phyloP scores from a whole-genome alignment of 2,888 invertebrate genomes.

The Mythimna impura region DNA sequence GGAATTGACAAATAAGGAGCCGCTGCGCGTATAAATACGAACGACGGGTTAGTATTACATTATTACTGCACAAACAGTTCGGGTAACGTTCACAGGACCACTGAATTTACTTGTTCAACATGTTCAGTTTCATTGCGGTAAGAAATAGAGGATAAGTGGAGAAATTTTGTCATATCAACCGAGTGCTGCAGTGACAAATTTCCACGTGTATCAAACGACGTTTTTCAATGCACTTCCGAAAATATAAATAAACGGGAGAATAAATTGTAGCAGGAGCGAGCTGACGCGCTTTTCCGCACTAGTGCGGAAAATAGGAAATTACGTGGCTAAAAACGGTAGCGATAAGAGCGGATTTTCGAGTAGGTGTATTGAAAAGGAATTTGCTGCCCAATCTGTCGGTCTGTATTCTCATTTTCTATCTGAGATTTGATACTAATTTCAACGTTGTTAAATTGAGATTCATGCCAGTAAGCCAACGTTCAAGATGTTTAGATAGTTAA shows the following conservation, averaged over 20 bases:
- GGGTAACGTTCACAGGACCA: conserved; percentile 61
- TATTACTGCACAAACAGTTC: conserved; percentile 66
- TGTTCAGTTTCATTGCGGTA: conserved; percentile 83
- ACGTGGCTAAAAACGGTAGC: too few relatives aligned
- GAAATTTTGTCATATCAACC: too few relatives aligned
- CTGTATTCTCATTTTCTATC: not conserved
- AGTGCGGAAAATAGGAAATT: too few relatives aligned
- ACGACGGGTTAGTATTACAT: conserved; percentile 55
- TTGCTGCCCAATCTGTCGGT: too few relatives aligned
- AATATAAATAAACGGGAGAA: too few relatives aligned
- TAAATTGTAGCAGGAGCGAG: too few relatives aligned
- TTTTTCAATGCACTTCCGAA: too few relatives aligned
- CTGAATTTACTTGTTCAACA: conserved; percentile 67
- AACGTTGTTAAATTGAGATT: not conserved
- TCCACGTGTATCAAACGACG: too few relatives aligned
- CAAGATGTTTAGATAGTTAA: not conserved
- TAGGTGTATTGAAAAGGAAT: too few relatives aligned
- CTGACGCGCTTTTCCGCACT: too few relatives aligned
- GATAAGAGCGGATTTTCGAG: too few relatives aligned
- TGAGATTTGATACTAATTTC: not conserved
- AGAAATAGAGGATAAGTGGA: conserved; percentile 60
- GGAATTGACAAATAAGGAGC: conserved; percentile 77
- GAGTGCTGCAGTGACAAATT: too few relatives aligned
- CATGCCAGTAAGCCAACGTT: not conserved
- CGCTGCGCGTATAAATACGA: conserved; percentile 78